Conservation (phyloP, 2,113 vertebrate species). For the Embiotoca jacksoni region DNA sequence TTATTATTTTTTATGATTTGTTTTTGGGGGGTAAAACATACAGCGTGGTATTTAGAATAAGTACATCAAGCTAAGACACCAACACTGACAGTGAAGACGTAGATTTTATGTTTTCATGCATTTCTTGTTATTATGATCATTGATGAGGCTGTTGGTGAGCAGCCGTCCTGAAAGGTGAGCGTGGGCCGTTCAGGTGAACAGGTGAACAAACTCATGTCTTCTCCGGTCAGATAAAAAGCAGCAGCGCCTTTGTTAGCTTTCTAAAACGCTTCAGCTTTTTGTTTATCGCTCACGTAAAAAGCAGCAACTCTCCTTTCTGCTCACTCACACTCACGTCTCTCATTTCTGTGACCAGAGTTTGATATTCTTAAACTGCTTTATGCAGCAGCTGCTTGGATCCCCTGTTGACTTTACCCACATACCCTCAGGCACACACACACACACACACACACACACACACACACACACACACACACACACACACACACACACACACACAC, state of each 20-base stretch:
- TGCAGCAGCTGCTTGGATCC: constrained; percentile 78
- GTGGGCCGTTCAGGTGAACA: constrained; percentile 56
- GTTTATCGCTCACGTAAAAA: constrained; percentile 22
- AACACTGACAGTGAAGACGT: too few relatives aligned
- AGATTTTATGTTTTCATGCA: too few relatives aligned
- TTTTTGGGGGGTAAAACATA: too few relatives aligned
- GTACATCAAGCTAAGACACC: too few relatives aligned
- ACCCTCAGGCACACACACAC: constrained; percentile 49
- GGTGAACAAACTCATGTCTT: constrained; percentile 63
- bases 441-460: constrained; percentile 29
- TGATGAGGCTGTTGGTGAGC: background rate
- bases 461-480: constrained; percentile 29
- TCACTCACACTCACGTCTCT: constrained; percentile 50
- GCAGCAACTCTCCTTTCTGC: constrained; percentile 13
- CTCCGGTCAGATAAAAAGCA: constrained; percentile 32
- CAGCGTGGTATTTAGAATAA: too few relatives aligned
- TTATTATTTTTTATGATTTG: too few relatives aligned
- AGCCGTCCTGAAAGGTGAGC: constrained; percentile 43
- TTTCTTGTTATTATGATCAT: background rate
- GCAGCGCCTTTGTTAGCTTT: constrained; percentile 56
- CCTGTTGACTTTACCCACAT: constrained; percentile 56
- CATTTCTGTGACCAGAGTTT: constrained; percentile 65
- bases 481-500: constrained; percentile 24
- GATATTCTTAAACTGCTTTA: constrained; percentile 76
- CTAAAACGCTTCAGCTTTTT: constrained; percentile 55